A percentile compares a stretch with the other conserved stretches of the same genome.
phyloP scores from a whole-genome alignment of 1,140 invertebrate genomes.

The Papilio polyxenes region DNA sequence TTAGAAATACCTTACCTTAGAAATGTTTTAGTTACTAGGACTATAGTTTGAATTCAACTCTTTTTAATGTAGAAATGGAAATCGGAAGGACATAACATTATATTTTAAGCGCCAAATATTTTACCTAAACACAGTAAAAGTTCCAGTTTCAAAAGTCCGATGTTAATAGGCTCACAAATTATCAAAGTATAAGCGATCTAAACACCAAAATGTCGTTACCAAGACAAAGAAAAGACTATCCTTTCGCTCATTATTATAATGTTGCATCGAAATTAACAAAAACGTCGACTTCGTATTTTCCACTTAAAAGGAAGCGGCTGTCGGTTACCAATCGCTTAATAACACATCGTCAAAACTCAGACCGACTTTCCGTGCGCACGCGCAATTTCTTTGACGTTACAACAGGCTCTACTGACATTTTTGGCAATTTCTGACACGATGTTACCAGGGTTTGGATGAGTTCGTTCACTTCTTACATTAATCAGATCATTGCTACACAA shows the following conservation, averaged over 20 bases:
- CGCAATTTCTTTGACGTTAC: constrained; percentile 1
- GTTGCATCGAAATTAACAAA: background rate
- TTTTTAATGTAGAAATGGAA: no score
- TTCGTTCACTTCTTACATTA: background rate
- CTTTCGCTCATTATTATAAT: background rate
- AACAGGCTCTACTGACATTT: background rate
- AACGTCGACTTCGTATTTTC: background rate
- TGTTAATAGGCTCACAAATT: no score
- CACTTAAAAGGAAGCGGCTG: constrained; percentile 4
- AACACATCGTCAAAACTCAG: constrained; percentile 28
- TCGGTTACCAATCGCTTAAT: constrained; percentile 17
- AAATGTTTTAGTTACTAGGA: no score
- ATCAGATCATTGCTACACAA: background rate
- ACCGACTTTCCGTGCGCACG: constrained; percentile 3
- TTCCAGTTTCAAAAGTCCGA: no score
- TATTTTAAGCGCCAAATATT: no score
- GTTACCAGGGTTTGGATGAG: background rate
- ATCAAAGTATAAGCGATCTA: background rate
- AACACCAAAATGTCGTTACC: background rate
- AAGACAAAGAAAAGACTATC: background rate
- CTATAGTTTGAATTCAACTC: no score
- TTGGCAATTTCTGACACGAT: constrained; percentile 10
- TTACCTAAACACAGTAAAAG: no score
- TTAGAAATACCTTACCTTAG: no score
- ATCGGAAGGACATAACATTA: no score